A percentile compares a stretch with the other conserved stretches of the same genome.
Conservation (phyloP, 2,888 invertebrate species). For the Zygothrica quintamaculata region DNA sequence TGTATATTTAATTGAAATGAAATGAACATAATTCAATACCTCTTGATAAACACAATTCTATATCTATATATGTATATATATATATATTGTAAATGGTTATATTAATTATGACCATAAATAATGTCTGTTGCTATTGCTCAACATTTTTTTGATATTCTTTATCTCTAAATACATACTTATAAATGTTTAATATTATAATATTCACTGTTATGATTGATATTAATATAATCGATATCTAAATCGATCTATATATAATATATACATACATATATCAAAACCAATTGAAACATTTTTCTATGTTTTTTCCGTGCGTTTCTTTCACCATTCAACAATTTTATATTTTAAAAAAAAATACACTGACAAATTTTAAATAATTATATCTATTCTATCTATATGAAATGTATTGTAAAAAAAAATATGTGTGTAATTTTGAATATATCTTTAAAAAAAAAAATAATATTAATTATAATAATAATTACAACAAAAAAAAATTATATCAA, state of each 20-base stretch:
- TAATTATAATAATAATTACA: conserved; percentile 8
- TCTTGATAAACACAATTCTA: conserved; percentile 29
- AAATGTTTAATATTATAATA: neutral
- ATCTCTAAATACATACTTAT: neutral
- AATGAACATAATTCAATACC: conserved; percentile 24
- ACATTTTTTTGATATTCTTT: neutral
- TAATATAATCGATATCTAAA: neutral
- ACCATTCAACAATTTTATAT: too few species aligned
- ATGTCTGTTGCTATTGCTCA: neutral
- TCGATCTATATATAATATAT: too few species aligned
- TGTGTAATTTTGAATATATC: too few species aligned
- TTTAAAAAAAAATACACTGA: too few species aligned
- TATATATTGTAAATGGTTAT: conserved; percentile 48
- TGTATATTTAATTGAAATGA: conserved; percentile 17
- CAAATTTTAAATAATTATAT: too few species aligned
- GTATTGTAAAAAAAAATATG: conserved; percentile 7
- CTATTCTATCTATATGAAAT: conserved; percentile 12
- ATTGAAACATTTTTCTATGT: too few species aligned
- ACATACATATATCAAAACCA: too few species aligned
- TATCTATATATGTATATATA: conserved; percentile 9
- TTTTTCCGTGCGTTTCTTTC: too few species aligned
- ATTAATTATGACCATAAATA: neutral
- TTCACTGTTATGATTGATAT: neutral
- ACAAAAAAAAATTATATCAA: too few species aligned
- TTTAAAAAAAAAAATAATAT: neutral